A percentile compares a stretch with the other conserved stretches of the same genome.
phyloP scores from a whole-genome alignment of 2,113 vertebrate species.

The Paedocypris sp. region DNA sequence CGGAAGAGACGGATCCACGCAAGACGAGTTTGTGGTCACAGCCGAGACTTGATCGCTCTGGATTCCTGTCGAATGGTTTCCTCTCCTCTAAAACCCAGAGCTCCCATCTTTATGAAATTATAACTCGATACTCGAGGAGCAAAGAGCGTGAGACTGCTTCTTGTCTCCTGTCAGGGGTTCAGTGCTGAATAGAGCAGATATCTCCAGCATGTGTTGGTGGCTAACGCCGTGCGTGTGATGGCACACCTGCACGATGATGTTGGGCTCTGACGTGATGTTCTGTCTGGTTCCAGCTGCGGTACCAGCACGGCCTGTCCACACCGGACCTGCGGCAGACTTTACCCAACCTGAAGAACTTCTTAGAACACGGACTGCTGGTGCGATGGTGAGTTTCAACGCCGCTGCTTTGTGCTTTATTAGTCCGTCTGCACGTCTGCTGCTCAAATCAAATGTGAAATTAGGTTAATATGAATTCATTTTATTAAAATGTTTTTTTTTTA shows the following conservation, averaged over 20 bases:
- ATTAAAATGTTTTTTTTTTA: too few species aligned
- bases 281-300: slow-evolving; percentile 73
- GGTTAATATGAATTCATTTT: too few species aligned
- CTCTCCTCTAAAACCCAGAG: neutral
- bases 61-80: too few species aligned
- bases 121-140: slow-evolving; percentile 1
- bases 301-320: slow-evolving; percentile 89
- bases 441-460: too few species aligned
- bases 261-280: neutral
- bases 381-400: slow-evolving; percentile 72
- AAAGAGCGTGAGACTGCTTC: neutral
- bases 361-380: slow-evolving; percentile 90
- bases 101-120: slow-evolving; percentile 5
- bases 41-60: too few species aligned
- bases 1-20: too few species aligned
- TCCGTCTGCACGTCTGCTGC: too few species aligned
- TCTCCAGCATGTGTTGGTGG: slow-evolving; percentile 7
- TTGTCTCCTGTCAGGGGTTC: slow-evolving; percentile 1
- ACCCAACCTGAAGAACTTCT: slow-evolving; percentile 92
- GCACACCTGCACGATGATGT: neutral
- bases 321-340: slow-evolving; percentile 93
- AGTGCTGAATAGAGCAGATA: neutral
- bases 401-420: neutral
- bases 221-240: neutral
- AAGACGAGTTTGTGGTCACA: too few species aligned